Base-by-base conservation (phyloP, 2,888 invertebrate genomes). In the Aromia moschata region DNA sequence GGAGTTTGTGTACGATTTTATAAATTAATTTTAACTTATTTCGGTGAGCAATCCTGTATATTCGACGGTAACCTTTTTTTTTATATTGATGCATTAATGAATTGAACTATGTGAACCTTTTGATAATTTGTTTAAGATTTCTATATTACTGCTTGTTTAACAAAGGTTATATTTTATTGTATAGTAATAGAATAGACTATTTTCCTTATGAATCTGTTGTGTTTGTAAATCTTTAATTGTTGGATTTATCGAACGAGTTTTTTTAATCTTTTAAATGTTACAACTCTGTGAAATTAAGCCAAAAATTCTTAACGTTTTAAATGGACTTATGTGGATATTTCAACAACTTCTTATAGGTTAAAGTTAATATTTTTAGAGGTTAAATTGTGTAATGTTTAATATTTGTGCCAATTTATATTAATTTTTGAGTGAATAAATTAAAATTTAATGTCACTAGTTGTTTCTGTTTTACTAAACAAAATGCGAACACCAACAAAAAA, bases 391-490 rank as follows among this genome's bases (percentile, higher is more conserved):
- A 62, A 52, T 61, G 38, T 61, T 62, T 65, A 64, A 67, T 68
- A 63, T 69, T 70, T 70, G 71, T 73, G 71, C 72, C 72, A 73
- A 71, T 73, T 72, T 70, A 69, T 73, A 61, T 64, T 66, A 58
- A n/a, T 70, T 68, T 69, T 68, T 72, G 72, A 69, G 72, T 73
- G 72, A 70, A 71, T 67, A 65, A 68, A 68, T 58, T 64, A 46
- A 64, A 57, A 56, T 60, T 60, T 61, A 64, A 62, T 64, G 62
- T 67, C 55, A 2, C 38, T 44, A 16, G 2, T 53, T 41, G 58
- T 56, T 63, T 66, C 62, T 64, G 37, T 64, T 52, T 37, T 10
- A 17, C 17, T 60, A 60, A 60, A 67, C 58, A 60, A 67, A 67
- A 64, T 67, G 67, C 64, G 51, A 59, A 53, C 58, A 67, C 56